Conservation (phyloP, 1,140 invertebrate species). For the Monochamus saltuarius region DNA sequence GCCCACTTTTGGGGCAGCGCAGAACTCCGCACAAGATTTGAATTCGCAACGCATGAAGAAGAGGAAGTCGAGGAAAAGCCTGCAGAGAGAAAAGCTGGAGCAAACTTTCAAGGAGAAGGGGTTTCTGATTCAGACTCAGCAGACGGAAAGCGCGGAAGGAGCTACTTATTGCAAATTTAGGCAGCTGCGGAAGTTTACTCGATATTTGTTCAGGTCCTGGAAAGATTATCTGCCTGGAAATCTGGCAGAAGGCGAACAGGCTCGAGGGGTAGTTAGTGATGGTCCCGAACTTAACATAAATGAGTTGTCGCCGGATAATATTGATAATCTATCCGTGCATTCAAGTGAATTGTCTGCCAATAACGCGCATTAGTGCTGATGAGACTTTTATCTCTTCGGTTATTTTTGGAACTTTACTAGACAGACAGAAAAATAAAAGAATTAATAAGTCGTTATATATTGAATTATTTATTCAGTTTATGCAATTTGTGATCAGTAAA, state of each 20-base stretch:
- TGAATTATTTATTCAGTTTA: too few species aligned
- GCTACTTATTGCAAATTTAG: constrained; percentile 93
- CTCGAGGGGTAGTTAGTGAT: constrained; percentile 14
- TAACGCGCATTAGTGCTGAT: constrained; percentile 16
- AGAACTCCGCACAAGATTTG: constrained; percentile 29
- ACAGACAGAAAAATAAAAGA: not conserved
- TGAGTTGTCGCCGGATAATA: constrained; percentile 19
- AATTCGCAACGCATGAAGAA: constrained; percentile 57
- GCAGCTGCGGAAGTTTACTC: constrained; percentile 86
- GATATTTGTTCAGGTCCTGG: constrained; percentile 89
- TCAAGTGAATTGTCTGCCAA: constrained; percentile 27
- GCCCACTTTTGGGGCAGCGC: constrained; percentile 35
- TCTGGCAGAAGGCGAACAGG: constrained; percentile 51
- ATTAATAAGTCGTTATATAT: not conserved
- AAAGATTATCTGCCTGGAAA: constrained; percentile 88
- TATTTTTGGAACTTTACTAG: not conserved
- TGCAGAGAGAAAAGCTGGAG: constrained; percentile 84
- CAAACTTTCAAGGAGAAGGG: constrained; percentile 91
- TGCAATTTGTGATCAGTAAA: not conserved
- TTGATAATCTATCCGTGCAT: constrained; percentile 32
- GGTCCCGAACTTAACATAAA: constrained; percentile 9
- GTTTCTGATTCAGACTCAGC: constrained; percentile 89
- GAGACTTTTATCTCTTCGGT: not conserved
- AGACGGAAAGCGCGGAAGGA: constrained; percentile 86
- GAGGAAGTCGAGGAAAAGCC: constrained; percentile 75